These are phyloP conservation scores for Drosophila neoperkinsi DNA, from an alignment of 2,888 invertebrate genomes.

Conservation along the genomic window DNA sequence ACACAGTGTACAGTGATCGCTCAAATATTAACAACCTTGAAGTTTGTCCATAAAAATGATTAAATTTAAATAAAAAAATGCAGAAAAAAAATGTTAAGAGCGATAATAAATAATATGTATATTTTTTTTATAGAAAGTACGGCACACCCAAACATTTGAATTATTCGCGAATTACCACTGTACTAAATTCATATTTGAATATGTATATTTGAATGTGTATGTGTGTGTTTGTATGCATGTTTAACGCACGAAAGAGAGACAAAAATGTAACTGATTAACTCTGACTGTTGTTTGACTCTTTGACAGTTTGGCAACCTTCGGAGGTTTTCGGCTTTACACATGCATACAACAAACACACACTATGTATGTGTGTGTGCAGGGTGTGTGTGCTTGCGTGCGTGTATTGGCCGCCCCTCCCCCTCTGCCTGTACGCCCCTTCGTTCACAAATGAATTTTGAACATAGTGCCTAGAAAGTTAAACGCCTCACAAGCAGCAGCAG, in stretches of 20 bases:
- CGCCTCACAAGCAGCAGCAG: constrained; percentile 17
- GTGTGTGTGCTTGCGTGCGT: constrained; percentile 18
- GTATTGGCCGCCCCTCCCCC: not conserved
- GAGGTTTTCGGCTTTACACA: constrained; percentile 4
- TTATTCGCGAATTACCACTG: not conserved
- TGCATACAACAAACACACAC: not conserved
- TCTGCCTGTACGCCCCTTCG: constrained; percentile 12
- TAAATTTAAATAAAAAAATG: not conserved
- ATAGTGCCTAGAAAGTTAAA: constrained; percentile 73
- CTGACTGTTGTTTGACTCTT: constrained; percentile 33
- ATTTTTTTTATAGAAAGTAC: not conserved
- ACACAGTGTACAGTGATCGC: constrained; percentile 1
- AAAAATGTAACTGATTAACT: constrained; percentile 54
- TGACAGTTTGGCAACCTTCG: constrained; percentile 52
- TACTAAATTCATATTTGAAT: constrained; percentile 32
- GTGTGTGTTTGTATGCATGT: constrained; percentile 27
- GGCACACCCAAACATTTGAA: not conserved
- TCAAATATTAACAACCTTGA: not conserved
- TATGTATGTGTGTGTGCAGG: not conserved
- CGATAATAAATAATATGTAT: not conserved
- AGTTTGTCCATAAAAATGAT: not conserved
- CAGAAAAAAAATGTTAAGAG: not conserved
- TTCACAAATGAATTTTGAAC: constrained; percentile 13
- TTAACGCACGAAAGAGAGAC: constrained; percentile 43
- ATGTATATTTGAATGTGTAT: not conserved